phyloP scores from a whole-genome alignment of 92 coral and sea anemone genomes.

The Pocillopora grandis region DNA sequence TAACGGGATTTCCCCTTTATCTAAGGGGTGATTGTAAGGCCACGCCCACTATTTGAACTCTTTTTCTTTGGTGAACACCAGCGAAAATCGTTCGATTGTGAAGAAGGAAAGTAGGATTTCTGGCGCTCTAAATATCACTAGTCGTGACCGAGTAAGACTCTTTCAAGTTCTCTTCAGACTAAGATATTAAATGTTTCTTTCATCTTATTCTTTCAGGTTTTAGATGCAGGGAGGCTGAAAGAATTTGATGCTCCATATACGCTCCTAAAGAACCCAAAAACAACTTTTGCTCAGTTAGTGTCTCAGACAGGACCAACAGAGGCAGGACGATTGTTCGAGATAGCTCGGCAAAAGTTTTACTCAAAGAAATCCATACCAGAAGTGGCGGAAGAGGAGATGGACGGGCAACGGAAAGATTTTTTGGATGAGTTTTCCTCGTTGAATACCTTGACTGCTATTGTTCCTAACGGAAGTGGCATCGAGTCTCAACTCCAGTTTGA shows the following conservation, averaged over 20 bases:
- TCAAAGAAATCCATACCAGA: constrained; percentile 59
- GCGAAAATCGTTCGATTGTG: too few relatives aligned
- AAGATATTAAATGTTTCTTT: neutral
- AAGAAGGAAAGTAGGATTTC: too few relatives aligned
- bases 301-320: constrained; percentile 76
- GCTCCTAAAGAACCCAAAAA: constrained; percentile 62
- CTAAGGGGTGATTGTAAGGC: too few relatives aligned
- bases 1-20: too few relatives aligned
- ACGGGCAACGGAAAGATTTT: neutral
- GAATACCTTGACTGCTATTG: too few relatives aligned
- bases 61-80: too few relatives aligned
- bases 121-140: too few relatives aligned
- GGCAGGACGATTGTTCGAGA: constrained; percentile 53
- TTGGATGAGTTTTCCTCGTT: neutral
- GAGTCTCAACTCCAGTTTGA: too few relatives aligned
- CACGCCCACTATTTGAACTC: too few relatives aligned
- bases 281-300: constrained; percentile 70
- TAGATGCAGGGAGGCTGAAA: constrained; percentile 77
- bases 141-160: too few relatives aligned
- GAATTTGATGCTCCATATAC: constrained; percentile 79
- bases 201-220: constrained; percentile 52
- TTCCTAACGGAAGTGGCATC: too few relatives aligned
- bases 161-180: neutral
- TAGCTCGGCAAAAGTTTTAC: constrained; percentile 68
- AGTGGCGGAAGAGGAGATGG: constrained; percentile 37